Evolutionary conservation across 2,888 invertebrate species (phyloP).

Genomic region (Limnephilus rhombicus): DNA sequence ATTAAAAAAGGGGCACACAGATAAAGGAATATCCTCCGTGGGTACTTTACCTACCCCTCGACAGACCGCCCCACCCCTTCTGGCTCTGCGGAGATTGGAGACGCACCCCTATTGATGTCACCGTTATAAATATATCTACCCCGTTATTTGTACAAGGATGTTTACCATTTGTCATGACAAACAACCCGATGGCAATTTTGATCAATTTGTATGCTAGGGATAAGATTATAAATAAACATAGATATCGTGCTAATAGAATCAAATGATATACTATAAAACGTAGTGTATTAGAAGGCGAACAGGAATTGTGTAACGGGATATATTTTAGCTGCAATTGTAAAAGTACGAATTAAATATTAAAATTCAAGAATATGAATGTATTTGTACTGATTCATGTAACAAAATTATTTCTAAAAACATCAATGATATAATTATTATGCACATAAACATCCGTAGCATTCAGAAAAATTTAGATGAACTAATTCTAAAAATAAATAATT

Average conservation of each 20-base stretch:
- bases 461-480: no score
- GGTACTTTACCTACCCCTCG: neutral
- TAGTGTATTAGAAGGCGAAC: neutral
- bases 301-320: neutral
- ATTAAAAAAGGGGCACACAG: constrained; percentile 1
- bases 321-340: neutral
- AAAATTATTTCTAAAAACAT: no score
- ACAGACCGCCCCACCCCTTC: neutral
- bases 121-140: neutral
- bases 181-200: neutral
- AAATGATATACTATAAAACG: neutral
- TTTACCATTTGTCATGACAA: constrained; percentile 23
- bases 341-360: no score
- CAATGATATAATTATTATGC: no score
- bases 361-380: no score
- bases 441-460: no score
- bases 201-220: constrained; percentile 17
- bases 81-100: neutral
- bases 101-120: neutral
- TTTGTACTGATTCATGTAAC: no score
- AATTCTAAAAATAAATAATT: no score
- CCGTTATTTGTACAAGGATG: constrained; percentile 4
- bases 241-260: neutral
- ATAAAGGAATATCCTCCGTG: neutral
- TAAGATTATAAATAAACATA: neutral